Evolutionary conservation across 2,888 invertebrate species (phyloP).

Genomic region (Folsomia manolachei): DNA sequence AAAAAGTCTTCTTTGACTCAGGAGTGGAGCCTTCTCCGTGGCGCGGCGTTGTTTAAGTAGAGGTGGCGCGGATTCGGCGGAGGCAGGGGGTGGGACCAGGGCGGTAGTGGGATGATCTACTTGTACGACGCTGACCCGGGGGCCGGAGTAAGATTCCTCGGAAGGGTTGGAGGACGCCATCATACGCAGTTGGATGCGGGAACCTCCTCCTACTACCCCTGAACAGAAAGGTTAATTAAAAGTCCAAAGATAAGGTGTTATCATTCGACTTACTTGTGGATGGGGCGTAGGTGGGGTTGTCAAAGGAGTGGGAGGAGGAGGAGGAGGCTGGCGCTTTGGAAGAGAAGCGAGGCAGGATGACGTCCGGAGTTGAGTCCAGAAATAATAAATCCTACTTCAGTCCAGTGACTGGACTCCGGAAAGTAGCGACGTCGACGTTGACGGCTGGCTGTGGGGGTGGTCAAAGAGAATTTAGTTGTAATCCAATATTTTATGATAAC

Average conservation of each 20-base stretch:
- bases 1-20: slow-evolving; percentile 54
- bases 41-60: not conserved
- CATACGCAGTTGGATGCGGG: slow-evolving; percentile 36
- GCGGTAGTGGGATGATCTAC: slow-evolving; percentile 33
- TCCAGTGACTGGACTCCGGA: too few relatives aligned
- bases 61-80: slow-evolving; percentile 16
- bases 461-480: too few relatives aligned
- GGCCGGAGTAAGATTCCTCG: slow-evolving; percentile 10
- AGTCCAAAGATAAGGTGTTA: not conserved
- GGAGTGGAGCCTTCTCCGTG: slow-evolving; percentile 55
- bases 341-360: not conserved
- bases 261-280: not conserved
- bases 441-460: too few relatives aligned
- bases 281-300: not conserved
- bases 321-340: too few relatives aligned
- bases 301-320: not conserved
- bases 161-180: slow-evolving; percentile 24
- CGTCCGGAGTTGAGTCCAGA: too few relatives aligned
- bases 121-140: slow-evolving; percentile 35
- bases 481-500: too few relatives aligned
- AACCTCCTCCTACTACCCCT: slow-evolving; percentile 26
- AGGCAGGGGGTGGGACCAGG: slow-evolving; percentile 32
- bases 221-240: not conserved
- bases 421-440: too few relatives aligned
- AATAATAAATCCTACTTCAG: too few relatives aligned